Conservation (phyloP, 53 echinoderm and acorn worm genomes). For the Echinometra lucunter region DNA sequence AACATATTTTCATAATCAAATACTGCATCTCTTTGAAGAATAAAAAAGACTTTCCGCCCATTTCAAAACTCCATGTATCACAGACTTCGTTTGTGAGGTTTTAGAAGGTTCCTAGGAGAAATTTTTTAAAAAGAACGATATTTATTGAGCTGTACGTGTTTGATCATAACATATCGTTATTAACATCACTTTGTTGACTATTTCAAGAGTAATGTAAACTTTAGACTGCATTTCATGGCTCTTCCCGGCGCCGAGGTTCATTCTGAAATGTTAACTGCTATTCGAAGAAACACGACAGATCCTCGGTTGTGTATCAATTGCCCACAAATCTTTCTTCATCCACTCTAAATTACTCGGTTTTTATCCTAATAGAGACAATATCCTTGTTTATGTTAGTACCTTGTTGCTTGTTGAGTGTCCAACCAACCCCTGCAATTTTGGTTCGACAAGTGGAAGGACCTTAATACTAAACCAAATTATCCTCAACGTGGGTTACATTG, state of each 20-base stretch:
- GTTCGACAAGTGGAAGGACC: not conserved
- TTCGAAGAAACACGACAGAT: not conserved
- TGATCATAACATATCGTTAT: not conserved
- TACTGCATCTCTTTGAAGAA: not conserved
- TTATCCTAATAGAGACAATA: conserved; percentile 3
- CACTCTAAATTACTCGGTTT: not conserved
- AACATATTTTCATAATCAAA: not conserved
- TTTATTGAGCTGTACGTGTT: not conserved
- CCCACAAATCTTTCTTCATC: conserved; percentile 4
- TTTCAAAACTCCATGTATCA: not conserved
- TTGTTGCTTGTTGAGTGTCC: not conserved
- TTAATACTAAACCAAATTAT: not conserved
- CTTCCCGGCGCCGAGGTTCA: not conserved
- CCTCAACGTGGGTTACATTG: conserved; percentile 5
- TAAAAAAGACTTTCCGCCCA: not conserved
- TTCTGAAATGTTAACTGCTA: not conserved
- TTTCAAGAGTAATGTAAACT: not conserved
- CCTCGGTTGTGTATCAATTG: not conserved
- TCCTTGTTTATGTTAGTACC: conserved; percentile 32
- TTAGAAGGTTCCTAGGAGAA: too few relatives aligned
- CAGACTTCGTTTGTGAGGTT: not conserved
- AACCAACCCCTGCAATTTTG: conserved; percentile 22
- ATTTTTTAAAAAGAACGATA: not conserved
- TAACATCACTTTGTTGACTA: not conserved
- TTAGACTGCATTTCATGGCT: not conserved